Evolutionary conservation across 2,113 vertebrate species (phyloP), one percentile per base, ranked within the genome.

Genomic region (Muntiacus reevesi): DNA sequence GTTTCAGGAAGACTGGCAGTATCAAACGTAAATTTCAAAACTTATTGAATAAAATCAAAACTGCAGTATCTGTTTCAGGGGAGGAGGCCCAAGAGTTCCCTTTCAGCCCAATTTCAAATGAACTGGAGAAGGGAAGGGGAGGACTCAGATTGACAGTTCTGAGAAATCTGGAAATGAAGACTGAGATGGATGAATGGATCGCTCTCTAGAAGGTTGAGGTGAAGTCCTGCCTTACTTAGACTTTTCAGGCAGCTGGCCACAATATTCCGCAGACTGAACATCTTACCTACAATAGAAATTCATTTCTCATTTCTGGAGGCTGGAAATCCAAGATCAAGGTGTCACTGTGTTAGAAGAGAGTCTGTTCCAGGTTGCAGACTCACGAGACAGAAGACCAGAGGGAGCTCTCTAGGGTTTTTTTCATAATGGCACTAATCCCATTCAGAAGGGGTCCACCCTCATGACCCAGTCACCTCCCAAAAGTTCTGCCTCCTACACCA

Each of bases 41-140:
- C 55, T 6, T 62, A 43, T 0, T 4, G 11, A 27, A 7, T 7
- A 52, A 52, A 62, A 52, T 28, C 21, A 13, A 21, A 52, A 40
- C 6, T 10, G 30, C 14, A 62, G 33, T 30, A 0, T 93, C 52
- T 57, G 11, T 93, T 86, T 93, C 40, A 59, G 30, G 9, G 5
- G 19, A 55, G 14, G 19, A 12, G 40, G 15, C 40, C 23, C 5
- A 40, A 27, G 3, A 43, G 16, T 4, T 23, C 13, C 9, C 11
- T 2, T 21, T 17, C 45, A 23, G 17, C 13, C 16, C 59, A 6
- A 9, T n/a, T 17, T 50, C 57, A 30, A 3, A 0, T 9, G 5
- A 54, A 15, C 7, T 40, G 6, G 6, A 33, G 13, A 67, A 67
- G 86, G 2, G 23, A n/a, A 83, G 47, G 25, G 10, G 43, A 50